Evolutionary conservation across 2,113 vertebrate species (phyloP).

Genomic region (Psilopogon haemacephalus): DNA sequence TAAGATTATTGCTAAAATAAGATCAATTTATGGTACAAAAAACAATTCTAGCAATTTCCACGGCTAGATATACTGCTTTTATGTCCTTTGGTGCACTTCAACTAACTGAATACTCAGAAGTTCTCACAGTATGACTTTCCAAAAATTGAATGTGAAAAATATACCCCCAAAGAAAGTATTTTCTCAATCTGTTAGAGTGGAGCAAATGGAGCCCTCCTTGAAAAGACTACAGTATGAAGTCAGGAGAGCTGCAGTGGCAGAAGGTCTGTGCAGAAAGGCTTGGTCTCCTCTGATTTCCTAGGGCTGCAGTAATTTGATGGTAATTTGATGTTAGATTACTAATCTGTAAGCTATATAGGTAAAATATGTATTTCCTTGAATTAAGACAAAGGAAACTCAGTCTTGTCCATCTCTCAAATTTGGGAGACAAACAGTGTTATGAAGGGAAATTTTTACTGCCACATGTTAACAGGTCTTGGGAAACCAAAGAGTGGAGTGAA

Average conservation of each 20-base stretch:
- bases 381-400: background rate
- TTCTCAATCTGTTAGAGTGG: background rate
- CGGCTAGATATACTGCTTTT: constrained; percentile 38
- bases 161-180: background rate
- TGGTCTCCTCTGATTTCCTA: fast-evolving
- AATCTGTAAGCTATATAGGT: background rate
- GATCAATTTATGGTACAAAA: constrained; percentile 36
- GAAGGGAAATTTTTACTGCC: constrained; percentile 19
- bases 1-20: constrained; percentile 51
- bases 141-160: background rate
- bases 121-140: background rate
- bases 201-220: background rate
- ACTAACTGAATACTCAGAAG: constrained; percentile 35
- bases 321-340: background rate
- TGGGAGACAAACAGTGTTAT: background rate
- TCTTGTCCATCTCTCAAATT: constrained; percentile 3
- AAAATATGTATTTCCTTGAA: constrained; percentile 4
- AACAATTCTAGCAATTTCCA: constrained; percentile 41
- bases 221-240: background rate
- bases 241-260: background rate
- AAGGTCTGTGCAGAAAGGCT: background rate
- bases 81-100: constrained; percentile 9
- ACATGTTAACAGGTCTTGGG: constrained; percentile 7
- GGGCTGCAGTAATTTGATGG: background rate
- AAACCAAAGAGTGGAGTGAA: background rate